These are phyloP conservation scores for Murina feae DNA, from an alignment of 2,113 vertebrate species.

Conservation along the genomic window DNA sequence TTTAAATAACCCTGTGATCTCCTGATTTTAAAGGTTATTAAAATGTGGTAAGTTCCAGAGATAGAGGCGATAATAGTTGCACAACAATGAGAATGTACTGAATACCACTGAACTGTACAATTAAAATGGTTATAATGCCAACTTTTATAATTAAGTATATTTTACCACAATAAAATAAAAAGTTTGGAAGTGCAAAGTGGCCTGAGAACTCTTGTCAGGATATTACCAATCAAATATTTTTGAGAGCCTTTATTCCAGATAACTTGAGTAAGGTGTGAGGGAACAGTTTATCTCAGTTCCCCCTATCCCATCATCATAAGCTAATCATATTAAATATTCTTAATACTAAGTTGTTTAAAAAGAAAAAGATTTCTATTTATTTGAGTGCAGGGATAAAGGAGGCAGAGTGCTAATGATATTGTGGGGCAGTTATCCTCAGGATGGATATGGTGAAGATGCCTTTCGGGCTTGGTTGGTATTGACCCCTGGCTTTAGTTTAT, in stretches of 20 bases:
- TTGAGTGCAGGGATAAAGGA: neutral
- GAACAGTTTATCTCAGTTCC: neutral
- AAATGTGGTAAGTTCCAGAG: neutral
- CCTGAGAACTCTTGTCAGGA: neutral
- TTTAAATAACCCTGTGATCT: neutral
- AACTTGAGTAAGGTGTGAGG: neutral
- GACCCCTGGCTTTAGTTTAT: neutral
- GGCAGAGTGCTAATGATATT: neutral
- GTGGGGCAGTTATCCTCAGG: neutral
- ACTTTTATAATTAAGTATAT: neutral
- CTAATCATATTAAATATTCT: neutral
- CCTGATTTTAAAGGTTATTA: conserved; percentile 14
- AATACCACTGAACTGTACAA: neutral
- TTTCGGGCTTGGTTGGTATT: neutral
- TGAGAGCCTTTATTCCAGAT: neutral
- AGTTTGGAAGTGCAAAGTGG: neutral
- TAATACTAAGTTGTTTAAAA: neutral
- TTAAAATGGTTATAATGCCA: conserved; percentile 4
- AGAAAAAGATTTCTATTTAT: neutral
- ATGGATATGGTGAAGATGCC: neutral
- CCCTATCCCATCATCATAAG: neutral
- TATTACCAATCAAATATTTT: conserved; percentile 28
- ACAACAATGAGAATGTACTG: neutral
- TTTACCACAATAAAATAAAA: neutral
- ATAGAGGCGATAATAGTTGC: neutral